phyloP scores from a whole-genome alignment of 2,113 vertebrate species.

The Carlito syrichta region DNA sequence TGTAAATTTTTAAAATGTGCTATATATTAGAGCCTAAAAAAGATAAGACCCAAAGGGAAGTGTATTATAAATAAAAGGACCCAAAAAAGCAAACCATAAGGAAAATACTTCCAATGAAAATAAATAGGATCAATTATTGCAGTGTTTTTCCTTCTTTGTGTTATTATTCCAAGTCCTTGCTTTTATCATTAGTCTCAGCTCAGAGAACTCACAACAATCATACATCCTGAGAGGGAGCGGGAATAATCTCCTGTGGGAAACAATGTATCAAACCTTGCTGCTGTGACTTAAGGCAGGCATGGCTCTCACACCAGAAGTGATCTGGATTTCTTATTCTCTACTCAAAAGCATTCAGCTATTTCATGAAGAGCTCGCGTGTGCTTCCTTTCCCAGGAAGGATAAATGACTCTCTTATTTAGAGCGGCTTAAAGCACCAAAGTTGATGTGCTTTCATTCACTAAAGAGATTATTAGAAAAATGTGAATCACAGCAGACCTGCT shows the following conservation, averaged over 20 bases:
- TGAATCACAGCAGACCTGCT: neutral
- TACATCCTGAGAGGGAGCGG: neutral
- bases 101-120: neutral
- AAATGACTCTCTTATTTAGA: neutral
- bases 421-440: neutral
- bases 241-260: neutral
- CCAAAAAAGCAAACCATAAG: neutral
- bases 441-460: neutral
- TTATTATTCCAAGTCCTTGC: neutral
- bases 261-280: rapidly evolving
- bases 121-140: neutral
- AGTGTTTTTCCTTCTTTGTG: neutral
- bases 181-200: neutral
- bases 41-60: neutral
- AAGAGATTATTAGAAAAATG: neutral
- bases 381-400: neutral
- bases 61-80: neutral
- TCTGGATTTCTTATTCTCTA: neutral
- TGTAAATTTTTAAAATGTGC: neutral
- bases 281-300: neutral
- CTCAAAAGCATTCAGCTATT: neutral
- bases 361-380: neutral
- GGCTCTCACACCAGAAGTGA: neutral
- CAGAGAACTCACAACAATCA: neutral
- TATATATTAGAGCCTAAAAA: neutral